These are phyloP conservation scores for Archilochus colubris DNA, from an alignment of 2,113 vertebrate genomes.

Conservation along the genomic window DNA sequence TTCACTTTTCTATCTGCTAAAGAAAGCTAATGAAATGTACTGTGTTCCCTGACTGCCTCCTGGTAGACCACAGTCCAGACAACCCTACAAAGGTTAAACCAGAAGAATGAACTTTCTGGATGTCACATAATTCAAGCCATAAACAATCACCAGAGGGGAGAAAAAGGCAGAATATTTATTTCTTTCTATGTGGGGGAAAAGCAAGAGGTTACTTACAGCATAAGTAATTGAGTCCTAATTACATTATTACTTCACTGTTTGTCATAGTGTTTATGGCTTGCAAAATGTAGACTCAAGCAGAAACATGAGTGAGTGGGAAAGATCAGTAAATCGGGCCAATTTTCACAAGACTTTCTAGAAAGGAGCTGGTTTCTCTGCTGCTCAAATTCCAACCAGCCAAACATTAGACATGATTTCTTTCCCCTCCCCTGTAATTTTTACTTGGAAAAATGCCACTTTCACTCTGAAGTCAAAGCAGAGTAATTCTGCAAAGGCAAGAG, in stretches of 20 bases:
- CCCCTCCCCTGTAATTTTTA: background rate
- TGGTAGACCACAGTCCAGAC: fast-evolving
- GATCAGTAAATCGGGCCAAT: background rate
- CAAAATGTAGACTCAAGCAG: background rate
- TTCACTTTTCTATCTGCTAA: background rate
- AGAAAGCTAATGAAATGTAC: background rate
- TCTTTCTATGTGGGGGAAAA: background rate
- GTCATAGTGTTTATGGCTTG: conserved; percentile 38
- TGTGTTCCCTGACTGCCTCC: background rate
- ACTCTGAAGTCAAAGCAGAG: background rate
- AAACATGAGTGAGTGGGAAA: background rate
- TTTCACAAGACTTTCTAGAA: conserved; percentile 17
- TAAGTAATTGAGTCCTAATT: conserved; percentile 43
- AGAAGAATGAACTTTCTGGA: background rate
- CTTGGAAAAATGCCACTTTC: background rate
- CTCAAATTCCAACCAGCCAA: background rate
- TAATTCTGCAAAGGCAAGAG: background rate
- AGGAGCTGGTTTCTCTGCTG: background rate
- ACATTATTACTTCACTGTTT: conserved; percentile 34
- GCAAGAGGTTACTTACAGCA: background rate
- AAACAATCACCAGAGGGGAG: background rate
- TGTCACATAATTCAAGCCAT: background rate
- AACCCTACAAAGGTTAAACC: background rate
- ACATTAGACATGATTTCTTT: background rate
- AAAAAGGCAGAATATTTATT: background rate